Conservation (phyloP, 2,113 vertebrate species). For the Notarius quadriscutis region DNA sequence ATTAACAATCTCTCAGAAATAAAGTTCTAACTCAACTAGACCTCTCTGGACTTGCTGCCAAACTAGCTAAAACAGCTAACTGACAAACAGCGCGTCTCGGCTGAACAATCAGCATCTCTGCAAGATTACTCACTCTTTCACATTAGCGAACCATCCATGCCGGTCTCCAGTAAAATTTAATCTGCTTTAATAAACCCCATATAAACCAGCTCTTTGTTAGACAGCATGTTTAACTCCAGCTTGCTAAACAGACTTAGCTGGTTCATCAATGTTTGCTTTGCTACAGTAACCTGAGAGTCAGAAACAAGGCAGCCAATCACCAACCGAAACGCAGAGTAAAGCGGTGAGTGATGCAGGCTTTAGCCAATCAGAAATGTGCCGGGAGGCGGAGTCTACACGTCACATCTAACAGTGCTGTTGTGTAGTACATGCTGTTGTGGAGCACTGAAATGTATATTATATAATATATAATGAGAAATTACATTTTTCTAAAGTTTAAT, state of each 20-base stretch:
- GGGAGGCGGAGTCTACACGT: not conserved
- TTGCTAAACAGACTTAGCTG: conserved; percentile 9
- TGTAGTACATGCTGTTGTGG: not conserved
- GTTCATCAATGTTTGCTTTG: not conserved
- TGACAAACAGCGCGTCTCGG: not conserved
- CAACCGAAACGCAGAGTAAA: not conserved
- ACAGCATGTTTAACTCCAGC: not conserved
- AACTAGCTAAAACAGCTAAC: not conserved
- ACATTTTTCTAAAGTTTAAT: not conserved
- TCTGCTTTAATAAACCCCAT: not conserved
- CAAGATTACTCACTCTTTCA: not conserved
- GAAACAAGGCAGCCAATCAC: conserved; percentile 40
- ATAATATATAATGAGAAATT: not conserved
- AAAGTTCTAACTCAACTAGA: not conserved
- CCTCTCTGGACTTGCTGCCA: not conserved
- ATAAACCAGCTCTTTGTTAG: not conserved
- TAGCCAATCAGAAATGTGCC: conserved; percentile 22
- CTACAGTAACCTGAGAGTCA: conserved; percentile 42
- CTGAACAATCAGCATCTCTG: not conserved
- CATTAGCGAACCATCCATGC: not conserved
- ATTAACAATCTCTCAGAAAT: no score
- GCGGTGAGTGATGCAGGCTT: not conserved
- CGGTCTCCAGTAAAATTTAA: not conserved
- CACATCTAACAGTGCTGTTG: no score
- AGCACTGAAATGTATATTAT: not conserved